These are phyloP conservation scores for Melanotaenia nigrans DNA, from an alignment of 2,797 vertebrate genomes.

Conservation along the genomic window DNA sequence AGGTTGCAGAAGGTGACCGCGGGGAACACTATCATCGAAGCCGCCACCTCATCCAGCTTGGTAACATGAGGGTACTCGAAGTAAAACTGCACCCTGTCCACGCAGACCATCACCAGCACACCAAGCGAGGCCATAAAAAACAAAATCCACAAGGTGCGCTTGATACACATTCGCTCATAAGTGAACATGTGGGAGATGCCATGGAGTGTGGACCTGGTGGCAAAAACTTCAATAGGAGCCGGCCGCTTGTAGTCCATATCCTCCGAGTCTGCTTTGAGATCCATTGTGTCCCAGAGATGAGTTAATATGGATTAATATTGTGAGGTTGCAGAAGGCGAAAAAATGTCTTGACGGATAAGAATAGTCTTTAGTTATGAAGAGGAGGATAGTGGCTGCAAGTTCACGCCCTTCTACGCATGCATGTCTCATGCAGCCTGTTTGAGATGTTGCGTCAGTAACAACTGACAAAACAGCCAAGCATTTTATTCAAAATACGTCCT, in stretches of 20 bases:
- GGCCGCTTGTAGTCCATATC: slow-evolving; percentile 91
- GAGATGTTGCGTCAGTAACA: slow-evolving; percentile 74
- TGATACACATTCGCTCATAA: slow-evolving; percentile 92
- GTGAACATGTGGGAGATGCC: slow-evolving; percentile 99
- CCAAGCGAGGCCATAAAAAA: slow-evolving; percentile 94
- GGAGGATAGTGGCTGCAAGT: slow-evolving; percentile 61
- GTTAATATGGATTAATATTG: slow-evolving; percentile 4
- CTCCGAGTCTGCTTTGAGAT: slow-evolving; percentile 92
- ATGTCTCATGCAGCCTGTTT: slow-evolving; percentile 60
- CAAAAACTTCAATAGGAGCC: slow-evolving; percentile 94
- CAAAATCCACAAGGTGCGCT: slow-evolving; percentile 92
- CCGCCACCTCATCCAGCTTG: slow-evolving; percentile 95
- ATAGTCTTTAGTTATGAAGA: slow-evolving; percentile 42
- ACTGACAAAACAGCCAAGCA: slow-evolving; percentile 38
- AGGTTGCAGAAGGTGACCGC: slow-evolving; percentile 98
- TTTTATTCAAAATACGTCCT: slow-evolving; percentile 12
- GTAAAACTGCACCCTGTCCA: slow-evolving; percentile 95
- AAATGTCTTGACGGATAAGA: slow-evolving; percentile 28
- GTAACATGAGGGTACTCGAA: slow-evolving; percentile 97
- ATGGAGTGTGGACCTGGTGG: slow-evolving; percentile 96
- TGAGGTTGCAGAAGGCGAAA: slow-evolving; percentile 5
- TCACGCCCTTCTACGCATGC: slow-evolving; percentile 78
- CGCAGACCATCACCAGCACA: slow-evolving; percentile 91
- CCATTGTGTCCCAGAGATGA: slow-evolving; percentile 81
- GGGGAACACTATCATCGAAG: slow-evolving; percentile 89